Conservation (phyloP, 2,797 vertebrate genomes). For the Kryptolebias ocellatus region DNA sequence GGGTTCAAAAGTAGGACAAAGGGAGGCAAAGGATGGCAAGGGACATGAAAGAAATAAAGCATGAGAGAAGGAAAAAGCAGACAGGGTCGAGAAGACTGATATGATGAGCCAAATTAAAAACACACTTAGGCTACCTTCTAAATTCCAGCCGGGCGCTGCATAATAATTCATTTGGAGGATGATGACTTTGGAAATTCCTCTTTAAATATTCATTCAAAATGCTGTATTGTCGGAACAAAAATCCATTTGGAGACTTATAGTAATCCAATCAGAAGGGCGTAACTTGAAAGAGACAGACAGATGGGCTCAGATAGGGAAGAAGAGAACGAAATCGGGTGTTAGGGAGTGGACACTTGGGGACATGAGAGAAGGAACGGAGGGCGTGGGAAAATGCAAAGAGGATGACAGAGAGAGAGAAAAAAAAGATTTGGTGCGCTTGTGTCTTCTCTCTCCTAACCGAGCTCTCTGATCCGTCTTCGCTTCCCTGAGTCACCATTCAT, state of each 20-base stretch:
- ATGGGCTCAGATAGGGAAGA: constrained; percentile 32
- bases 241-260: constrained; percentile 58
- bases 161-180: constrained; percentile 62
- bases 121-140: constrained; percentile 36
- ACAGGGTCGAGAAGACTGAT: constrained; percentile 33
- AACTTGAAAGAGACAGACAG: constrained; percentile 34
- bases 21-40: constrained; percentile 58
- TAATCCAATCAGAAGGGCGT: constrained; percentile 61
- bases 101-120: constrained; percentile 41
- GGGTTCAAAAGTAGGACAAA: constrained; percentile 78
- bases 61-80: constrained; percentile 28
- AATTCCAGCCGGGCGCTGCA: constrained; percentile 54
- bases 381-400: constrained; percentile 50
- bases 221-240: constrained; percentile 58
- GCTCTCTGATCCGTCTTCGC: constrained; percentile 11
- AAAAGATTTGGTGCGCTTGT: constrained; percentile 32
- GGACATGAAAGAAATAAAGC: constrained; percentile 36
- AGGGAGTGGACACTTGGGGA: constrained; percentile 47
- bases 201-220: constrained; percentile 62
- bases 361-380: constrained; percentile 20
- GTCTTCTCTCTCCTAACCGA: constrained; percentile 12
- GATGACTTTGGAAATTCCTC: constrained; percentile 55
- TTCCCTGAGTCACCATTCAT: neutral
- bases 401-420: constrained; percentile 16
- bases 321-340: constrained; percentile 3